phyloP scores from a whole-genome alignment of 2,797 vertebrate species.

The Sebastes taczanowskii region DNA sequence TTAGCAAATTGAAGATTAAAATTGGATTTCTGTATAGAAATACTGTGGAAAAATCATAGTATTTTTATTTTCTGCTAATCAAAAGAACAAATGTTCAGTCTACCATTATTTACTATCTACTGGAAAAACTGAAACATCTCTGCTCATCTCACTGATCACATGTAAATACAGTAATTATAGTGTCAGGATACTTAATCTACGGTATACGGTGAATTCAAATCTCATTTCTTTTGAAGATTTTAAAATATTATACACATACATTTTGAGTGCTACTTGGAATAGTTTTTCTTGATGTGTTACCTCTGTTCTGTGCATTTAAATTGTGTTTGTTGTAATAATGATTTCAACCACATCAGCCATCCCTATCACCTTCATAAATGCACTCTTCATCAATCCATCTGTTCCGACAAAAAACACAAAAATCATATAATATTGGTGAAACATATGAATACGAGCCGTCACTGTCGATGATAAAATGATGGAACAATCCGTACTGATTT shows the following conservation, averaged over 20 bases:
- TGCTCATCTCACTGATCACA: no score
- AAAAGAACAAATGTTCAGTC: no score
- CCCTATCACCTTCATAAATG: not conserved
- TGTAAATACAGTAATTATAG: not conserved
- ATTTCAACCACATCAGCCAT: not conserved
- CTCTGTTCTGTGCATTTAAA: not conserved
- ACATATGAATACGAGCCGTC: not conserved
- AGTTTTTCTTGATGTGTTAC: no score
- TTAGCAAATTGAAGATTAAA: no score
- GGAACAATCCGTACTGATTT: slow-evolving; percentile 2
- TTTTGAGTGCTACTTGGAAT: not conserved
- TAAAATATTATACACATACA: not conserved
- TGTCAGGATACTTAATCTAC: not conserved
- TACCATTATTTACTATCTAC: no score
- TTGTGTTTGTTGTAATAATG: not conserved
- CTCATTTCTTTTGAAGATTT: not conserved
- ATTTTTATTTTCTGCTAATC: no score
- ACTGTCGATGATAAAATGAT: not conserved
- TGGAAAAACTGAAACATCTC: no score
- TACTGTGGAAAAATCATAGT: no score
- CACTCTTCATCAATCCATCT: not conserved
- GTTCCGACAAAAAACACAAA: not conserved
- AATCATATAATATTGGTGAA: not conserved
- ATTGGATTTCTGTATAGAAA: no score
- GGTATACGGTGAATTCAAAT: not conserved